These are phyloP conservation scores for Cecidostiba fungosa DNA, from an alignment of 2,888 invertebrate genomes.

Conservation along the genomic window DNA sequence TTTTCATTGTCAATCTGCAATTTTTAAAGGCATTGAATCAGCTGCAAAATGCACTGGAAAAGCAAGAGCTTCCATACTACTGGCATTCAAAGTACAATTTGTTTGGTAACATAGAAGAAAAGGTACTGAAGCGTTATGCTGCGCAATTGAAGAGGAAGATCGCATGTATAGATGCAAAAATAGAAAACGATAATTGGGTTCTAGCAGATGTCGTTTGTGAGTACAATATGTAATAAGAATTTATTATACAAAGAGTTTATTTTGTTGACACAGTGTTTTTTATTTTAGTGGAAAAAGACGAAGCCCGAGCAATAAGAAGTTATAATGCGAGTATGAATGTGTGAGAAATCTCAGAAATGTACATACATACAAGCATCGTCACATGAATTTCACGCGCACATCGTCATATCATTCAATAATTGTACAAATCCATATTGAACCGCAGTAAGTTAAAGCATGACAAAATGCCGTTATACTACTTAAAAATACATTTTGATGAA, in stretches of 20 bases:
- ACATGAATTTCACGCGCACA: background rate
- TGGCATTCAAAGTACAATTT: constrained; percentile 82
- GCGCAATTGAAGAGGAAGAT: constrained; percentile 66
- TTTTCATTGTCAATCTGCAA: background rate
- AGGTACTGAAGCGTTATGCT: constrained; percentile 59
- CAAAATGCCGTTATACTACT: background rate
- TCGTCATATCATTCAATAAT: background rate
- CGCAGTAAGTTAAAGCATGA: background rate
- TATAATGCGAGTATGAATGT: background rate
- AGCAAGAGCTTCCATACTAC: constrained; percentile 79
- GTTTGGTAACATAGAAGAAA: constrained; percentile 68
- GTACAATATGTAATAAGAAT: constrained; percentile 59
- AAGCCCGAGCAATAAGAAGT: background rate
- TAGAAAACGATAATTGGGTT: constrained; percentile 70
- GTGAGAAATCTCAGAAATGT: background rate
- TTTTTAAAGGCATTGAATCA: constrained; percentile 77
- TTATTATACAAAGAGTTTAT: background rate
- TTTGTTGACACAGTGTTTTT: background rate
- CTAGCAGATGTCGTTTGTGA: constrained; percentile 71
- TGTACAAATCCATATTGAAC: background rate
- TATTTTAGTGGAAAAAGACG: background rate
- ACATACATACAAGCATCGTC: background rate
- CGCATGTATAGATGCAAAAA: constrained; percentile 60
- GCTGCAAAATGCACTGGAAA: constrained; percentile 76
- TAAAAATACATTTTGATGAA: too few species aligned